Base-by-base conservation (phyloP, 2,113 vertebrate genomes). In the Leuciscus idus region DNA sequence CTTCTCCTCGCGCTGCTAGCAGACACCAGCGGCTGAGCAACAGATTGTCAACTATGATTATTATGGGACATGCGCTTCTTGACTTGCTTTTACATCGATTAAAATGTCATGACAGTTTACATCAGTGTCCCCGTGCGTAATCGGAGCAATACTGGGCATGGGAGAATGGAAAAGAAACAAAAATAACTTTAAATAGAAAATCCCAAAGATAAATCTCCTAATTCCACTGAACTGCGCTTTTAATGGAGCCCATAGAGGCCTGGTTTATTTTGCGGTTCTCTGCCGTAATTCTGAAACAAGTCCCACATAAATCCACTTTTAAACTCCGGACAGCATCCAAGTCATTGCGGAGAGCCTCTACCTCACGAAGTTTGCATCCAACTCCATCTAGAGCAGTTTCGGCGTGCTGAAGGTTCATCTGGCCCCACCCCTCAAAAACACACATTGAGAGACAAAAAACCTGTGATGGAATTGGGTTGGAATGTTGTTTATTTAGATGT, bases 351-450 rank as follows among this genome's bases (percentile, higher is more conserved):
- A 59, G 76, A 92, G 87, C 88, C 83, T 81, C 87, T 68, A 36
- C 87, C 89, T 89, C 83, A 86, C 81, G 90, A 90, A 92, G 89
- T 93, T 93, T 93, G 90, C 95, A 93, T 94, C 92, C 90, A 90
- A 90, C 88, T 84, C 89, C 88, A 90, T 91, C 85, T 86, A 86
- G 86, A 72, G 87, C 85, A n/a, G 90, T 86, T 92, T 91, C 91
- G 83, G 89, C 90, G 90, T 89, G 92, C 91, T 78, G 81, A 79
- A 74, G 85, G 90, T 83, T 77, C 50, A 70, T 52, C 57, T 88
- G 74, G 91, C 89, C 92, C 88, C 94, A 87, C 94, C 94, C 91
- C 92, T 87, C 52, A 36, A 15, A 79, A 68, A 76, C 91, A 68
- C 33, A 55, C 23, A 79, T 50, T 55, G 89, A 68, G 61, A 86